These are phyloP conservation scores for Urocynchramus pylzowi DNA, from an alignment of 2,113 vertebrate genomes.

Conservation along the genomic window DNA sequence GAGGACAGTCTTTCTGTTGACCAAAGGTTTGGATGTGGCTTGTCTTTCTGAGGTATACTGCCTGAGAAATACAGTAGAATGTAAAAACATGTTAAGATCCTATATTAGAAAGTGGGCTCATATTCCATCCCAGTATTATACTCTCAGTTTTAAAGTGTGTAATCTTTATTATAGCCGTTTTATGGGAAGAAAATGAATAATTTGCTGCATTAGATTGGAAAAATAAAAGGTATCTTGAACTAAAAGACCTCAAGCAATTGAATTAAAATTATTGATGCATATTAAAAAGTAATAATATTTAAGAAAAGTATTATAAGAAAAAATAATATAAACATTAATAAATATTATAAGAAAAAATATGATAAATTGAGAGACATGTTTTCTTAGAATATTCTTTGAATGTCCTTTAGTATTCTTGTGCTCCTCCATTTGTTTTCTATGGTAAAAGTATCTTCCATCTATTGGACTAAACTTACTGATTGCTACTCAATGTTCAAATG, in stretches of 20 bases:
- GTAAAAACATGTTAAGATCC: not conserved
- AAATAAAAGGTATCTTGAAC: not conserved
- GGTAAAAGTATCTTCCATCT: not conserved
- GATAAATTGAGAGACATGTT: not conserved
- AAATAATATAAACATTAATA: not conserved
- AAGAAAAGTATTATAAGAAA: not conserved
- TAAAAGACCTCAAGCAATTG: not conserved
- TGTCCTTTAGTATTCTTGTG: not conserved
- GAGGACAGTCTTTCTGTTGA: not conserved
- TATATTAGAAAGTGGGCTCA: not conserved
- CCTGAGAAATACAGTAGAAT: not conserved
- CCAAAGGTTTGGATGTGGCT: not conserved
- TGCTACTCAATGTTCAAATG: not conserved
- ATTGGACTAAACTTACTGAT: not conserved
- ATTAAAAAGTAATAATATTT: not conserved
- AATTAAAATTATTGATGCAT: not conserved
- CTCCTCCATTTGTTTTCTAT: not conserved
- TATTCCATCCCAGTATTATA: not conserved
- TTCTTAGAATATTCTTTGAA: not conserved
- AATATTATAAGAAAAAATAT: not conserved
- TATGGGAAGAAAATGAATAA: not conserved
- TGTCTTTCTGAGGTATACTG: not conserved
- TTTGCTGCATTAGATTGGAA: not conserved
- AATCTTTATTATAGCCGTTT: not conserved
- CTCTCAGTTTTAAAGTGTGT: not conserved